Percentiles rank a stretch among this genome's conserved stretches.
Evolutionary conservation across 2,888 invertebrate species (phyloP).

Genomic region (Hypsopygia costalis): DNA sequence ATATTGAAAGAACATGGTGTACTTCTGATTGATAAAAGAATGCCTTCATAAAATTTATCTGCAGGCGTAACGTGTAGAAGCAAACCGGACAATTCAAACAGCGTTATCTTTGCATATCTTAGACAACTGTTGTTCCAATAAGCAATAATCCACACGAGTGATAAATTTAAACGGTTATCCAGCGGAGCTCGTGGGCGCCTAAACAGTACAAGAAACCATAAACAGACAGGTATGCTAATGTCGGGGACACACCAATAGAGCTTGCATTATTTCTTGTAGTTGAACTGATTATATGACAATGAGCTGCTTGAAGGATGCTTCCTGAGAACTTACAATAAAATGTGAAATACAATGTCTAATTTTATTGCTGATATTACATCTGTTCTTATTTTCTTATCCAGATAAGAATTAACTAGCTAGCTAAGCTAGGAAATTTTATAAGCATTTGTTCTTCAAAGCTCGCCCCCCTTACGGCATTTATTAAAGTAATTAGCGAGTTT

Average conservation of each 20-base stretch:
- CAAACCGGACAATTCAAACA: slow-evolving; percentile 22
- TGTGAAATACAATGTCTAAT: too few relatives aligned
- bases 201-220: slow-evolving; percentile 63
- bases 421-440: too few relatives aligned
- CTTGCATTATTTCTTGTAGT: slow-evolving; percentile 50
- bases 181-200: slow-evolving; percentile 67
- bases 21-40: too few relatives aligned
- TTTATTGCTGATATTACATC: too few relatives aligned
- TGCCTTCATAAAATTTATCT: background rate
- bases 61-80: slow-evolving; percentile 8
- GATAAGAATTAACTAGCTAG: too few relatives aligned
- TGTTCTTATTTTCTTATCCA: too few relatives aligned
- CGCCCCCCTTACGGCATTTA: too few relatives aligned
- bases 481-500: too few relatives aligned
- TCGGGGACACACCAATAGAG: slow-evolving; percentile 49
- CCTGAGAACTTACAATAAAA: too few relatives aligned
- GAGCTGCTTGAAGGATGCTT: slow-evolving; percentile 12
- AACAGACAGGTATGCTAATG: slow-evolving; percentile 75
- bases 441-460: too few relatives aligned
- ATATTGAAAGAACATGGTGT: too few relatives aligned
- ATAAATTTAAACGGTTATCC: slow-evolving; percentile 68
- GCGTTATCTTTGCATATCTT: slow-evolving; percentile 55
- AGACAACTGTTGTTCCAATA: slow-evolving; percentile 63
- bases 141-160: slow-evolving; percentile 68
- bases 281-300: slow-evolving; percentile 36